These are phyloP conservation scores for Beroe forskalii DNA, from an alignment of 37 sponge, comb jelly and placozoan genomes.

Conservation along the genomic window DNA sequence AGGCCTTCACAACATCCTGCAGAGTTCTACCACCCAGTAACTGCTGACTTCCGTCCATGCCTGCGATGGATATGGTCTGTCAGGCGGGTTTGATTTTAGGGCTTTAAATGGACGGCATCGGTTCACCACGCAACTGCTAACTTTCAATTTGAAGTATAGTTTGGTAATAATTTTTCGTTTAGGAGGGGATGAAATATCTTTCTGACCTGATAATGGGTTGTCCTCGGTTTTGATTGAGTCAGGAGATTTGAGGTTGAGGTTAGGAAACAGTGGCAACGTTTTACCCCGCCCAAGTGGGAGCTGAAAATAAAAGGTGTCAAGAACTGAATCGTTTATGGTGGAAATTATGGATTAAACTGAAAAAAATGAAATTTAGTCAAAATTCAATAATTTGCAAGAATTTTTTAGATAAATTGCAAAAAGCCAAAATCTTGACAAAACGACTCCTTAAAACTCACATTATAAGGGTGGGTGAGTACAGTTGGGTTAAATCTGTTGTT, in stretches of 20 bases:
- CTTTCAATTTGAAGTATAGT: too few species aligned
- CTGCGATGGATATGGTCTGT: too few species aligned
- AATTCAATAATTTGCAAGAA: background rate
- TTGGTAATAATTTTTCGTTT: too few species aligned
- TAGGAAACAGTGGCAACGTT: constrained; percentile 4
- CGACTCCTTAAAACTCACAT: background rate
- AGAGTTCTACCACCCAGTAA: background rate
- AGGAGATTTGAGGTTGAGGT: constrained; percentile 3
- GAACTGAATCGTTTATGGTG: too few species aligned
- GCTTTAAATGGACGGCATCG: too few species aligned
- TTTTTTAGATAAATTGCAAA: background rate
- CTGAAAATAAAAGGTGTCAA: background rate
- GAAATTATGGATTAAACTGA: background rate
- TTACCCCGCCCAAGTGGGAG: background rate
- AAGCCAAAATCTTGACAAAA: too few species aligned
- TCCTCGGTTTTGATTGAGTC: background rate
- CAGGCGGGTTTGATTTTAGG: too few species aligned
- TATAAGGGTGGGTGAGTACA: constrained; percentile 15
- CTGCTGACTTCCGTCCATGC: background rate
- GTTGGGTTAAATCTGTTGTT: constrained; percentile 25
- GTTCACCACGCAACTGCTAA: too few species aligned
- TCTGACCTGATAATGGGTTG: background rate
- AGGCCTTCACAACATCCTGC: constrained; percentile 31
- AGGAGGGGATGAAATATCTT: too few species aligned
- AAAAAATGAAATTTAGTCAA: background rate